phyloP scores from a whole-genome alignment of 1,140 invertebrate species.

The Drosophila azteca region DNA sequence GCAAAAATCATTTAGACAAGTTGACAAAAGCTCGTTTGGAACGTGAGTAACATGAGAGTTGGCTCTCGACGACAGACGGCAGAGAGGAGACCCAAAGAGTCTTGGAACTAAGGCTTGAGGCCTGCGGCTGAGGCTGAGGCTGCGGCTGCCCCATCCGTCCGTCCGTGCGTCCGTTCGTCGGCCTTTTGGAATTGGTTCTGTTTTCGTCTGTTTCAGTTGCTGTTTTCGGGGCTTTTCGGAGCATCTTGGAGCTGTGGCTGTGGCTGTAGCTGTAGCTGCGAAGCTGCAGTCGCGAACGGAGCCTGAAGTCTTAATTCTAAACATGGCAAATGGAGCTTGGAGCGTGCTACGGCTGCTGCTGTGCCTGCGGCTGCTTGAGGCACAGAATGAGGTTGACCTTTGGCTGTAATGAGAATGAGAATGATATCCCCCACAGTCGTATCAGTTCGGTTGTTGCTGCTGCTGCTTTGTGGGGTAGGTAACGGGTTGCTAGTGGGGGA shows the following conservation, averaged over 20 bases:
- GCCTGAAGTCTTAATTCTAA: constrained; percentile 77
- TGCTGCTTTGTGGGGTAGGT: neutral
- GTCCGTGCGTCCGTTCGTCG: constrained; percentile 13
- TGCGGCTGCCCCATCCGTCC: too few species aligned
- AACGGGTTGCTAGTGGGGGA: neutral
- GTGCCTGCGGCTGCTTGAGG: constrained; percentile 38
- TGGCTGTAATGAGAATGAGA: constrained; percentile 56
- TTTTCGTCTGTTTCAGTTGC: constrained; percentile 32
- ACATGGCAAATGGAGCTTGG: constrained; percentile 75
- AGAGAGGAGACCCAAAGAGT: constrained; percentile 10
- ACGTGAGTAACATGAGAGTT: constrained; percentile 80
- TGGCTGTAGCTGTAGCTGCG: neutral
- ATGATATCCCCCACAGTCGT: constrained; percentile 42
- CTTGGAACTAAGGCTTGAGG: constrained; percentile 42
- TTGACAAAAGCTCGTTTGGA: constrained; percentile 83
- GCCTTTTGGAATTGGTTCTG: constrained; percentile 59
- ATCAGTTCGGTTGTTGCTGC: neutral
- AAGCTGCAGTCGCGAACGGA: neutral
- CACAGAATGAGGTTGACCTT: constrained; percentile 65
- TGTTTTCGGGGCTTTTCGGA: constrained; percentile 39
- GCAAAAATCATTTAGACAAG: constrained; percentile 83
- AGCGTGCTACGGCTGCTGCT: constrained; percentile 62
- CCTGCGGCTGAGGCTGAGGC: constrained; percentile 2
- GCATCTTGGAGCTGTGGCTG: constrained; percentile 17
- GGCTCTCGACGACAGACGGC: constrained; percentile 33